phyloP scores from a whole-genome alignment of 2,113 vertebrate species.

The Rhinolophus sinicus region DNA sequence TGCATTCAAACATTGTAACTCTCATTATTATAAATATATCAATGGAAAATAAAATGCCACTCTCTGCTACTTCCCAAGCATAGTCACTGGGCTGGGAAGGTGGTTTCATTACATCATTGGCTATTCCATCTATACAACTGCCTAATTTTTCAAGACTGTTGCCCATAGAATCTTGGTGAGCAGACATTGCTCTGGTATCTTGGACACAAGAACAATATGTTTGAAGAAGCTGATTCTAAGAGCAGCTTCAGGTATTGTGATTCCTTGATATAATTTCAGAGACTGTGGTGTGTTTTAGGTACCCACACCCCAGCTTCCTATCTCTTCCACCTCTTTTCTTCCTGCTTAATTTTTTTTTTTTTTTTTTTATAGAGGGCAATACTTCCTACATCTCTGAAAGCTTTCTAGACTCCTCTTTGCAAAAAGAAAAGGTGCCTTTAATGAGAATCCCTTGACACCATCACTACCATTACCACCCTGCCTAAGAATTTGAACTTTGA shows the following conservation, averaged over 20 bases:
- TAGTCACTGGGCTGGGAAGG: not conserved
- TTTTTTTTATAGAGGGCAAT: not conserved
- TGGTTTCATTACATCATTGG: constrained; percentile 19
- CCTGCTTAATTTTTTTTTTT: not conserved
- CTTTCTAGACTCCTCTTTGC: not conserved
- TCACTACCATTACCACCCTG: not conserved
- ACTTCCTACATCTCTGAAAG: not conserved
- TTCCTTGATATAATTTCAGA: not conserved
- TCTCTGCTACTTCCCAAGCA: constrained; percentile 9
- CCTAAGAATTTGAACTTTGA: not conserved
- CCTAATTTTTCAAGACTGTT: constrained; percentile 4
- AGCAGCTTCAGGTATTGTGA: not conserved
- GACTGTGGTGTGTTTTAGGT: not conserved
- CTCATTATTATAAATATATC: not conserved
- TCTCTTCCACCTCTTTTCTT: not conserved
- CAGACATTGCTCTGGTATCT: not conserved
- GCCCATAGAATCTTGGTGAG: not conserved
- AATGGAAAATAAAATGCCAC: not conserved
- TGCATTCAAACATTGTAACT: not conserved
- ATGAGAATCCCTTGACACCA: not conserved
- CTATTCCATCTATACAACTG: not conserved
- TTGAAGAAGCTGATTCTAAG: constrained; percentile 40
- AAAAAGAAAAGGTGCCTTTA: not conserved
- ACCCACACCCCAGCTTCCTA: not conserved
- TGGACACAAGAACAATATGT: too few relatives aligned